Base-by-base conservation (phyloP, 2,888 invertebrate species). In the Leucophenga maculata region DNA sequence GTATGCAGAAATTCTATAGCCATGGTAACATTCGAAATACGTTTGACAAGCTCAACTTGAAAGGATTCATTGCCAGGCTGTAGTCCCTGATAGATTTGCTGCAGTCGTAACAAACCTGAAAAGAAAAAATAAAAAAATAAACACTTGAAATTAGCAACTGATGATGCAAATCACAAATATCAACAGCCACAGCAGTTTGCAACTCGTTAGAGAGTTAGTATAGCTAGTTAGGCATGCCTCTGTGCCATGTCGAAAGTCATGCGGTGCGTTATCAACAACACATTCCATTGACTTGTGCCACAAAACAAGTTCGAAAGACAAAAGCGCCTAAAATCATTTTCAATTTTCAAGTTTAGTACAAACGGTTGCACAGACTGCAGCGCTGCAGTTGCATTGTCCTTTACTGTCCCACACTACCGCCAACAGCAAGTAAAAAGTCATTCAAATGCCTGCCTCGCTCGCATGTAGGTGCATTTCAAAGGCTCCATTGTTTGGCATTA, bases 71-170 rank as follows among this genome's bases (percentile, higher is more conserved):
- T 94, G 65, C 95, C 94, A 4, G 95, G 95, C 77, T 92, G 93
- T 88, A 97, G 91, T 59, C 94, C 93, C 89, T 97, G 96, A 89
- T 97, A 97, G 79, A 98, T 94, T 89, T 97, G 95, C 87, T 98
- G 97, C 69, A 98, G 91, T 78, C 97, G 92, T 77, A 97, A 90
- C 76, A 98, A 90, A 81, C 97, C 98, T 98, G 89, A 78, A 77
- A 69, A 14, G 50, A 46, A 68, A 60, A n/a, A 70, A 69, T 26
- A 65, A 16, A 66, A 67, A 69, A 72, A 22, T n/a, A 20, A 31
- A 32, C n/a, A 57, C 13, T 26, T n/a, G 9, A 26, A 57, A 57
- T 57, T 57, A 57, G 57, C 57, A 26, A 57, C 20, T 50, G 3
- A 50, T 50, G 16, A 50, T 1, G n/a, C 18, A 50, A 50, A 11